phyloP scores from a whole-genome alignment of 2,797 vertebrate species.

The Alca torda region DNA sequence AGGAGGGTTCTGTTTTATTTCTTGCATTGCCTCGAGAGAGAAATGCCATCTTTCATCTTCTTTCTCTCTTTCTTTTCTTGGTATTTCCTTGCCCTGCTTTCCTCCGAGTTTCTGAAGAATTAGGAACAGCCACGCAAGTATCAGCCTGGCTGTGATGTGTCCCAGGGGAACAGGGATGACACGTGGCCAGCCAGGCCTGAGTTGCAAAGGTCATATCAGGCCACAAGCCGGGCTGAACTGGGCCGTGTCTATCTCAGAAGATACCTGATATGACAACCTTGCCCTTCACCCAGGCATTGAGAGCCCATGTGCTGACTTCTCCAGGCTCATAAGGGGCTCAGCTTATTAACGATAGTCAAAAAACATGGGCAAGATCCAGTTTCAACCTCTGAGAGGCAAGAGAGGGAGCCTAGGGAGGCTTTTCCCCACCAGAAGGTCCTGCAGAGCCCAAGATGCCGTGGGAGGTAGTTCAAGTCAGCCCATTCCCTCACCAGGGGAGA shows the following conservation, averaged over 20 bases:
- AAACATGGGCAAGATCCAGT: neutral
- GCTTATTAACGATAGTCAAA: fast-evolving
- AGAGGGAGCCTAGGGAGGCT: neutral
- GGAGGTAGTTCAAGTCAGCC: neutral
- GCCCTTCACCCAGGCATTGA: fast-evolving
- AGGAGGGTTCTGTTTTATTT: neutral
- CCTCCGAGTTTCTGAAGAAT: neutral
- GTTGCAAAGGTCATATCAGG: neutral
- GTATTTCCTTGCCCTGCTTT: neutral
- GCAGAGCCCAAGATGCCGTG: neutral
- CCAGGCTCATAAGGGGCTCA: neutral
- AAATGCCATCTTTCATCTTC: slow-evolving; percentile 57
- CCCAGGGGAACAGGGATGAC: neutral
- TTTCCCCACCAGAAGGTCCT: neutral
- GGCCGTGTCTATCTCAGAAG: neutral
- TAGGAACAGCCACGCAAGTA: neutral
- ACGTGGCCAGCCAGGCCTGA: neutral
- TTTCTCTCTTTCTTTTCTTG: neutral
- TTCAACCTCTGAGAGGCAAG: too few species aligned
- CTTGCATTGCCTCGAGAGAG: slow-evolving; percentile 12
- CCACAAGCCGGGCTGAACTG: neutral
- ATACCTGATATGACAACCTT: neutral
- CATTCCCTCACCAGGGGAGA: neutral
- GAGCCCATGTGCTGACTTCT: neutral
- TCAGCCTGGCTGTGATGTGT: neutral